Base-by-base conservation (phyloP, 2,113 vertebrate genomes). In the Hippocampus guttulatus region DNA sequence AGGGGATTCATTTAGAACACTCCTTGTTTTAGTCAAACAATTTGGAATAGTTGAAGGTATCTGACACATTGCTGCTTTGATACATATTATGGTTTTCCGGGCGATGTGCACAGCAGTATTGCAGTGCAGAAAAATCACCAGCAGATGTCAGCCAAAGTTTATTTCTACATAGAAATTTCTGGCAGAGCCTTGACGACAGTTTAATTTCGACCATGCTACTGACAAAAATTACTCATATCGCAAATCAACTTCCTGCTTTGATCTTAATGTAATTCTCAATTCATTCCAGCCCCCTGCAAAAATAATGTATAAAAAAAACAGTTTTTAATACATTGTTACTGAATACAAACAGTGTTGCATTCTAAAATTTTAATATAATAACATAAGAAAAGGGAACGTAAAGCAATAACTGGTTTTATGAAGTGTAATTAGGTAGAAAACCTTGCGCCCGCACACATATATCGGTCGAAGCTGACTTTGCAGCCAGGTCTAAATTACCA, bases 401-500 rank as follows among this genome's bases (percentile, higher is more conserved):
- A 54, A 54, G 6, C 21, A 54, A 54, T n/a, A 9, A 54, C 20
- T 23, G 23, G 11, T 12, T 57, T 54, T 54, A 57, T 30, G 5
- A 23, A 23, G 55, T 25, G 11, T 14, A 25, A 25, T 58, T 25
- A 58, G 12, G 55, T 11, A 8, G 23, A 60, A 60, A 27, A 2
- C 14, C 25, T 58, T 12, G 15, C 25, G 45, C 16, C 51, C 67
- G 7, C 23, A 25, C 1, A 57, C 9, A 23, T 14, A 11, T 5
- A 14, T 60, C 30, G 57, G 2, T 12, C 30, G 25, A 14, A 33
- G 15, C 20, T 23, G 33, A 43, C 6, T 27, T 14, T 2, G 69
- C 20, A 78, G 61, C 18, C 45, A 68, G 21, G 20, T 77, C 16
- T 20, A 75, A 25, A 51, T 80, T 94, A 99, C 96, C 96, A 94